These are phyloP conservation scores for Drosophila azteca DNA, from an alignment of 1,140 invertebrate genomes.

Conservation along the genomic window DNA sequence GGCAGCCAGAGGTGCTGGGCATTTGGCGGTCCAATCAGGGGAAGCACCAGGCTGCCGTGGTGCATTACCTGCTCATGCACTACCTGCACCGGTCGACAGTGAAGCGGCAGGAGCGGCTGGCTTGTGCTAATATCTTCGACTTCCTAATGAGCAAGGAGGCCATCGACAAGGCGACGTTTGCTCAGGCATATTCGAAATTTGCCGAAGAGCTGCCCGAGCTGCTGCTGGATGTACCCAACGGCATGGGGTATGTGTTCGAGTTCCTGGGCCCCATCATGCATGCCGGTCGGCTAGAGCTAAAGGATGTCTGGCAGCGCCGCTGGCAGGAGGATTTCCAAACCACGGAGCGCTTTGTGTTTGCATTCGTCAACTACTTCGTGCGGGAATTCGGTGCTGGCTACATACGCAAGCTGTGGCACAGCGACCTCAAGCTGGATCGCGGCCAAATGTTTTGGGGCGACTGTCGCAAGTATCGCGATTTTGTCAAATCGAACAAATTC, in stretches of 20 bases:
- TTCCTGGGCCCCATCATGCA: constrained; percentile 75
- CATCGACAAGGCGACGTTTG: constrained; percentile 57
- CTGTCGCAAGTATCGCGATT: constrained; percentile 53
- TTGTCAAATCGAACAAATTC: constrained; percentile 64
- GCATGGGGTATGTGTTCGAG: constrained; percentile 76
- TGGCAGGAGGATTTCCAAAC: constrained; percentile 55
- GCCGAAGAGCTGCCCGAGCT: constrained; percentile 65
- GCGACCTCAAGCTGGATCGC: constrained; percentile 66
- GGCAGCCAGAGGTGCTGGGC: constrained; percentile 54
- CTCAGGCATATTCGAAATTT: constrained; percentile 56
- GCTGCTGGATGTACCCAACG: constrained; percentile 74
- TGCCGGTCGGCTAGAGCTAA: constrained; percentile 46
- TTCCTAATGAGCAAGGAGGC: constrained; percentile 57
- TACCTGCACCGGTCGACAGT: constrained; percentile 63
- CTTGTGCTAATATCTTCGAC: constrained; percentile 59
- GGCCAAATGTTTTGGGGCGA: constrained; percentile 71
- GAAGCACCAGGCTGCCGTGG: constrained; percentile 50
- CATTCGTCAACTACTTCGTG: constrained; percentile 71
- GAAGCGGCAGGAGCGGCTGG: constrained; percentile 56
- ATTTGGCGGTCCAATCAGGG: constrained; percentile 52
- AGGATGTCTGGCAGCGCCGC: constrained; percentile 70
- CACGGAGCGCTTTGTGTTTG: constrained; percentile 65
- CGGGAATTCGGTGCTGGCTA: constrained; percentile 74
- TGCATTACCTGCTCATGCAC: constrained; percentile 59
- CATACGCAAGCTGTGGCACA: constrained; percentile 70